Evolutionary conservation across 1,140 invertebrate species (phyloP), one percentile per base, ranked within the genome.

Genomic region (Melanaphis sacchari): DNA sequence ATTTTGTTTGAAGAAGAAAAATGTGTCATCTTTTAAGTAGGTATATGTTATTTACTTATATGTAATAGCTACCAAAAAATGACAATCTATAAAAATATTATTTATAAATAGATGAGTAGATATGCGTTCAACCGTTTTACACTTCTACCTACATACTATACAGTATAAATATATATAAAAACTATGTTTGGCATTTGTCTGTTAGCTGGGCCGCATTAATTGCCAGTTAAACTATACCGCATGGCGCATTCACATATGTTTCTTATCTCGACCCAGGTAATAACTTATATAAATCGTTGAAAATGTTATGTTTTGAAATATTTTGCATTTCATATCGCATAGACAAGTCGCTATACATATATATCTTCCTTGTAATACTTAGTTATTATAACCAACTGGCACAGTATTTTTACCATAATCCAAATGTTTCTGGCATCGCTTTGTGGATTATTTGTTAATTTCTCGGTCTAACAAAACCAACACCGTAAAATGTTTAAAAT

Each of bases 401-500:
- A 76, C 31, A 76, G 59, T 76, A 76, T 76, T 76, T 76, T 76
- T 76, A 76, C 31, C 59, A 15, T n/a, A 76, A 76, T 76, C 31
- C 31, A 76, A 76, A 76, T 36, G 59, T 76, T n/a, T 76, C 59
- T 76, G 59, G 59, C 59, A 76, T 15, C 59, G 31, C 3, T 76
- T 76, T 76, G 15, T n/a, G n/a, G 59, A 76, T 76, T 36, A 76
- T 76, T 18, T 76, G 31, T 76, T 76, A 76, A 76, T n/a, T 76
- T 76, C 36, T 76, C 59, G 15, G 59, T 76, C 31, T 15, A n/a
- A n/a, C 59, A 76, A 26, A 59, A 59, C 54, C 26, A 59, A 59
- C 26, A 66, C 59, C 31, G 59, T 66, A 66, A 76, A 76, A 76
- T 76, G 59, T 76, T 76, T 76, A n/a, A 76, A 76, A 76, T 76